Evolutionary conservation across 2,797 vertebrate species (phyloP).

Genomic region (Anniella stebbinsi): DNA sequence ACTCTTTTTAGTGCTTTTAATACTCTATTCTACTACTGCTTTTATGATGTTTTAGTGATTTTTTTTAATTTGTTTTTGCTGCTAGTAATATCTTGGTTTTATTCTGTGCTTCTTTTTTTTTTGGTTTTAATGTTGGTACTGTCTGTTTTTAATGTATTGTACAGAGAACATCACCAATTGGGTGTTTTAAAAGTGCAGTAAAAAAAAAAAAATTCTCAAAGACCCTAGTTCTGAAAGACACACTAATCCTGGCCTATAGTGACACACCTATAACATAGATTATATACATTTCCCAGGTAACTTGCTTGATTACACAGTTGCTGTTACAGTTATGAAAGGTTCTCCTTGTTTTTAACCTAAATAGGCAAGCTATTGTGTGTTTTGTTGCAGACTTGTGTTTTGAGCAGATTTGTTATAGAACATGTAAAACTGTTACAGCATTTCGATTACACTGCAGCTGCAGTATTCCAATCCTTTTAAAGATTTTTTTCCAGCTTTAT

Average conservation of each 20-base stretch:
- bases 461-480: not conserved
- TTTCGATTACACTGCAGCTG: not conserved
- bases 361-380: not conserved
- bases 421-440: not conserved
- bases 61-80: no score
- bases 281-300: not conserved
- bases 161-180: no score
- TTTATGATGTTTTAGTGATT: no score
- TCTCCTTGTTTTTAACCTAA: not conserved
- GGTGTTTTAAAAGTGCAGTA: no score
- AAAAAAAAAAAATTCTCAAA: not conserved
- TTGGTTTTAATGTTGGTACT: no score
- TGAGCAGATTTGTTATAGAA: not conserved
- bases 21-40: no score
- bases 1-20: no score
- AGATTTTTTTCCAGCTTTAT: not conserved
- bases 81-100: no score
- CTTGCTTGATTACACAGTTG: not conserved
- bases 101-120: no score
- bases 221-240: not conserved
- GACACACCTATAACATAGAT: not conserved
- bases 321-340: not conserved
- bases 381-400: constrained; percentile 1
- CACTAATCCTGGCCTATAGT: not conserved
- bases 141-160: no score